Evolutionary conservation across 2,888 invertebrate genomes (phyloP), one percentile per base, ranked within the genome.

Genomic region (Cheilosia vernalis): DNA sequence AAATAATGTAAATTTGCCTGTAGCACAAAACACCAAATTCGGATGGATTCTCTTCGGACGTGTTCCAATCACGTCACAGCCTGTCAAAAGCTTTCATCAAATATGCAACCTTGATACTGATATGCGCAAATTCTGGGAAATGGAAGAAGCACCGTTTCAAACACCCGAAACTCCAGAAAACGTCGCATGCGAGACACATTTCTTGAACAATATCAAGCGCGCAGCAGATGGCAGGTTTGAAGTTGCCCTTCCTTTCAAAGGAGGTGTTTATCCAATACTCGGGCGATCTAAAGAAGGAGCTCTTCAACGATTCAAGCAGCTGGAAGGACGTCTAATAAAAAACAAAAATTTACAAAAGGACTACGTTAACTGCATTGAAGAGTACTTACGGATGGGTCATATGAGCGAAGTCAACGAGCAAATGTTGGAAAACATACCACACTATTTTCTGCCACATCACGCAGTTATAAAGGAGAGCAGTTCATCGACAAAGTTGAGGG

Each of bases 211-310:
- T 5, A 27, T 61, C 3, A 42, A 56, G 10, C 40, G 47, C 19
- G 5, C 13, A 15, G 13, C 33, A 49, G 55, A 72, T 55, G 67
- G 42, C 2, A 40, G 61, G 15, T 33, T 30, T 30, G 27, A 58
- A 44, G 72, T 83, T 9, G 53, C 53, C 0, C 60, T 67, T 33
- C 63, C 74, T 5, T 76, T 81, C 56, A 81, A 81, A 40, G 80
- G 63, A 10, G 24, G 55, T 2, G 40, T 56, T 9, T 13, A n/a
- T n/a, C n/a, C n/a, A n/a, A n/a, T n/a, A n/a, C n/a, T n/a, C n/a
- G n/a, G n/a, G n/a, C n/a, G n/a, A n/a, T n/a, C n/a, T n/a, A 30
- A 40, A 17, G 72, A 72, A 27, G 51, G 51, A 2, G 79, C 66
- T 27, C 15, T 64, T 15, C 17, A 27, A 40, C 24, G 60, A 13